Percentiles rank a stretch among this genome's conserved stretches.
These are phyloP conservation scores for Rhodinocichla rosea DNA, from an alignment of 2,113 vertebrate genomes.

Conservation along the genomic window DNA sequence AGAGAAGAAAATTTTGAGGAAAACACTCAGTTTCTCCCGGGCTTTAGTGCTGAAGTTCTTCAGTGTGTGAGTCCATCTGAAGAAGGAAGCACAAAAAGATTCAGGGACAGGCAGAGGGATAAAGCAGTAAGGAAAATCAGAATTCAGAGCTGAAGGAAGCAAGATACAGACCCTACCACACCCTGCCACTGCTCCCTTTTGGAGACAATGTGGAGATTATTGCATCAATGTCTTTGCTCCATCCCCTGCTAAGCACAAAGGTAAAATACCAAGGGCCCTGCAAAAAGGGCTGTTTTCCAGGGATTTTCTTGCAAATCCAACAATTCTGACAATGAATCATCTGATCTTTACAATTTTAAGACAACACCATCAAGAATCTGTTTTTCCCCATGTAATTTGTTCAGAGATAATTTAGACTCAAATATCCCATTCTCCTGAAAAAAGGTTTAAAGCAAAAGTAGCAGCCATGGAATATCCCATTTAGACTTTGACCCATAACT, in stretches of 20 bases:
- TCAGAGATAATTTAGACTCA: not conserved
- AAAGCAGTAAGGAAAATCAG: not conserved
- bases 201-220: fast-evolving
- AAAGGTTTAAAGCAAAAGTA: not conserved
- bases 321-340: not conserved
- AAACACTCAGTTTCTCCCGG: not conserved
- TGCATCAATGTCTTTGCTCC: fast-evolving
- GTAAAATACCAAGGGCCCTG: not conserved
- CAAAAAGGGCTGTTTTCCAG: not conserved
- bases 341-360: not conserved
- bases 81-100: not conserved
- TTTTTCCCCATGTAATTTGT: not conserved
- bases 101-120: not conserved
- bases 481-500: not conserved
- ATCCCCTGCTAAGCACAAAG: not conserved
- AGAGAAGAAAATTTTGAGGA: not conserved
- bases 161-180: not conserved
- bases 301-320: not conserved
- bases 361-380: not conserved
- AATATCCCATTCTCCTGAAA: not conserved
- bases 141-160: not conserved
- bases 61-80: not conserved
- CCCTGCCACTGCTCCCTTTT: not conserved
- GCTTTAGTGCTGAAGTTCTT: not conserved
- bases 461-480: not conserved